Evolutionary conservation across 1,140 invertebrate species (phyloP), one percentile per base, ranked within the genome.

Genomic region (Oedothorax gibbosus): DNA sequence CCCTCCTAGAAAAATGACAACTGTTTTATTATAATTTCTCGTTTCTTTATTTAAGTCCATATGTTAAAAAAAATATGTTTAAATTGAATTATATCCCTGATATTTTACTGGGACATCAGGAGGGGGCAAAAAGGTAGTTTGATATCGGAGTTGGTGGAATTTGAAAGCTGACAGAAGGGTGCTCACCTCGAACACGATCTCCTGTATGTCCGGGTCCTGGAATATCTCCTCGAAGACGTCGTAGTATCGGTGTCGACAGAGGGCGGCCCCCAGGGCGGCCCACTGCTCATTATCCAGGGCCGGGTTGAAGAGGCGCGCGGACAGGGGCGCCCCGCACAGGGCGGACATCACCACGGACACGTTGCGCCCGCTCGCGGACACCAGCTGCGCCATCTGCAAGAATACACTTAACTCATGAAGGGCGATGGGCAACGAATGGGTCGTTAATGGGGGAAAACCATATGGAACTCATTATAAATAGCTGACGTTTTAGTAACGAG

Each of bases 161-260:
- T 35, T 5, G 35, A 35, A 35, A 35, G 35, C 35, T 35, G 35
- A 35, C 3, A 21, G n/a, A 69, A 5, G 15, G 21, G 14, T 69
- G 7, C 21, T 66, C 62, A 85, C 83, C 12, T 85, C 83, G 53
- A 85, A 85, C 11, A 77, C 75, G n/a, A 85, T 78, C 49, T 78
- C 83, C 71, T 85, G 83, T 7, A 85, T 85, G n/a, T 85, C 83
- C 9, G 83, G 83, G 78, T 85, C 83, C 71, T 85, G 64, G 51
- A 86, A 80, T 20, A 86, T 51, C 49, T 86, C 85, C 51, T 79
- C 76, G n/a, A 80, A 86, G 1, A 86, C 60, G 14, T 86, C 65
- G 60, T 76, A 82, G 10, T 72, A 82, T 10, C 53, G 15, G 54
- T 82, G 72, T 9, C n/a, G 50, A 50, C 85, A 86, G 1, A 86